Percentiles rank a stretch among this genome's conserved stretches.
Conservation (phyloP, 2,888 invertebrate species). For the Andrena haemorrhoa region DNA sequence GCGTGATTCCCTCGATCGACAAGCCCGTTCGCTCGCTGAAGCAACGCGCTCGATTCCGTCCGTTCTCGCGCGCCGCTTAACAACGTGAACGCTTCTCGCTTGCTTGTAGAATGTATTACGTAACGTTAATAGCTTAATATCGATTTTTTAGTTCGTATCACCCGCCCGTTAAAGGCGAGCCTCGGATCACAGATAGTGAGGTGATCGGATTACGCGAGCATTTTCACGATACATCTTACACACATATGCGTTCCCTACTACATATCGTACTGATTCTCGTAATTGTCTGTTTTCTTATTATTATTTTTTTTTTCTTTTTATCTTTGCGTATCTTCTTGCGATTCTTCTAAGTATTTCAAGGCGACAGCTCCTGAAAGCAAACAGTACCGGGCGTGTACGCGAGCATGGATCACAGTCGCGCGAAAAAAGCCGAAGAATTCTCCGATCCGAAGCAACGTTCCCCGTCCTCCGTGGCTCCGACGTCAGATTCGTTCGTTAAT, state of each 20-base stretch:
- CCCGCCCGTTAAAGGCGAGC: conserved; percentile 79
- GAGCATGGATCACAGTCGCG: conserved; percentile 64
- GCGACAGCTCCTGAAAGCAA: conserved; percentile 85
- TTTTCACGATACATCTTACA: conserved; percentile 71
- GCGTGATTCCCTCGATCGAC: conserved; percentile 12
- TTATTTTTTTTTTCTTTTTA: too few species aligned
- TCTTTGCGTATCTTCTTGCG: conserved; percentile 67
- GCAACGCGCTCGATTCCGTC: background rate
- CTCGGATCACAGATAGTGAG: conserved; percentile 84
- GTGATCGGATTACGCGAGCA: conserved; percentile 84
- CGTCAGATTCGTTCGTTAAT: background rate
- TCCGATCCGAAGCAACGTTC: background rate
- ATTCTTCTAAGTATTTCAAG: conserved; percentile 84
- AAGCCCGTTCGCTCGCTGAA: conserved; percentile 6
- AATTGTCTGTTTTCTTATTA: conserved; percentile 41
- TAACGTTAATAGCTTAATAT: conserved; percentile 81
- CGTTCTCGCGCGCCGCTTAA: conserved; percentile 11
- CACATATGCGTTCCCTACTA: conserved; percentile 33
- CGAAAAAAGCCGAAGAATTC: conserved; percentile 1
- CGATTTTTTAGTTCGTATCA: conserved; percentile 84
- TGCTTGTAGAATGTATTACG: conserved; percentile 67
- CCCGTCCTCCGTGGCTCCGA: background rate
- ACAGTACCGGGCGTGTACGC: conserved; percentile 81
- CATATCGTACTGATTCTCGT: conserved; percentile 44
- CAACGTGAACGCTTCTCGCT: conserved; percentile 69